Evolutionary conservation across 2,888 invertebrate genomes (phyloP), one percentile per base, ranked within the genome.

Genomic region (Brenthis daphne): DNA sequence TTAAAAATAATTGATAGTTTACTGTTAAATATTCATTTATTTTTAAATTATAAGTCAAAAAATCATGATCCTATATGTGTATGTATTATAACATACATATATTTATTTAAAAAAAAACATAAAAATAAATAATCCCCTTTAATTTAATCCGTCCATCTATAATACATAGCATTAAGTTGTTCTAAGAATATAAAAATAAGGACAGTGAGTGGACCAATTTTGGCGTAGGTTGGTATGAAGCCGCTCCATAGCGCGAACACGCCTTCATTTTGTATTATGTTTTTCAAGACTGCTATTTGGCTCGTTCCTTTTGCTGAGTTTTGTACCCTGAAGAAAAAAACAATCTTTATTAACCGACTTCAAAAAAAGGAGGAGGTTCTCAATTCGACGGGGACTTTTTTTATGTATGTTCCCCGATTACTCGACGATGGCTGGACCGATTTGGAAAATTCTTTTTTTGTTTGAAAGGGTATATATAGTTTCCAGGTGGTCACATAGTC

Each of bases 121-220:
- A 6, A 55, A 29, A 13, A 20, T 37, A 57, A 16, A 14, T 48
- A 50, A 11, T 57, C 50, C 16, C 20, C 16, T 33, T 61, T 69
- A n/a, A n/a, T 20, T 33, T 47, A 12, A 2, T 75, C 69, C 0
- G 58, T 61, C 11, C 64, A 57, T n/a, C 73, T 73, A 12, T 76
- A 76, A 67, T 86, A 88, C 11, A 82, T 8, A 8, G 92, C 88
- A 80, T 97, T 98, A 89, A 99, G 93, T 91, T 99, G 98, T 85
- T 99, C 99, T 73, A 99, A 92, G 92, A 99, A 96, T 76, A 99
- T 97, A 84, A 99, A 99, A 0, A 98, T 98, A 24, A 99, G 90
- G 2, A 99, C 98, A 0, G 99, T 99, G 86, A 99, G 99, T 0
- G 99, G 99, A 37, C 99, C 99, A 63, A 99, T 91, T 71, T 99